Conservation (phyloP, 2,113 vertebrate genomes). For the Melanotaenia duboulayi region DNA sequence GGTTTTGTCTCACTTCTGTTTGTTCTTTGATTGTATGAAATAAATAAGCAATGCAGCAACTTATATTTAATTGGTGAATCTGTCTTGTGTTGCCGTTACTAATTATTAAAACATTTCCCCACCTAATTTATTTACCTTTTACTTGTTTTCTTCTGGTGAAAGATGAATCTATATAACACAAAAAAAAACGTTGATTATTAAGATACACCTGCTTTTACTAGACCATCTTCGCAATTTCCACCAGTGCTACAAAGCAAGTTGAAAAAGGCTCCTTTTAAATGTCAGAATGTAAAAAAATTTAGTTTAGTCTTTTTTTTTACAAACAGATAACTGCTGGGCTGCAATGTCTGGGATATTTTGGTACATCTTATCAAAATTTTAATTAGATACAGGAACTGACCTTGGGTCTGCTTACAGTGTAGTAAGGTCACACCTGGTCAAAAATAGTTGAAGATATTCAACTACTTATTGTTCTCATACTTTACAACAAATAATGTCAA, state of each 20-base stretch:
- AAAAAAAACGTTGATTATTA: neutral
- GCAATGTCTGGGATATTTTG: too few species aligned
- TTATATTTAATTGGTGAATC: neutral
- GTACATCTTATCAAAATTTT: too few species aligned
- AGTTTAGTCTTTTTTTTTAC: neutral
- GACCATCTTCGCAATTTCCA: neutral
- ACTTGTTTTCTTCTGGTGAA: neutral
- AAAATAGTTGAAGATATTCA: too few species aligned
- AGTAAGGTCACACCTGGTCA: too few species aligned
- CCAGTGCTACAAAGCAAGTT: neutral
- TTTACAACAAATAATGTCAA: too few species aligned
- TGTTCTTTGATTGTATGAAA: neutral
- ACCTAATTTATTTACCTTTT: neutral
- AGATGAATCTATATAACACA: neutral
- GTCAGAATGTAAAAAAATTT: neutral
- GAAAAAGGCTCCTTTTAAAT: neutral
- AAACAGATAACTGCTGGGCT: neutral
- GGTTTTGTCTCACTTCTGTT: neutral
- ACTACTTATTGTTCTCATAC: too few species aligned
- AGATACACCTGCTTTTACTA: neutral
- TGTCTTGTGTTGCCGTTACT: neutral
- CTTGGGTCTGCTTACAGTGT: too few species aligned
- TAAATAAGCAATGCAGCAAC: conserved; percentile 10
- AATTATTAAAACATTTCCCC: too few species aligned
- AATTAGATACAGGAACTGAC: too few species aligned